Evolutionary conservation across 2,113 vertebrate species (phyloP), one percentile per base, ranked within the genome.

Genomic region (Rostratula benghalensis): DNA sequence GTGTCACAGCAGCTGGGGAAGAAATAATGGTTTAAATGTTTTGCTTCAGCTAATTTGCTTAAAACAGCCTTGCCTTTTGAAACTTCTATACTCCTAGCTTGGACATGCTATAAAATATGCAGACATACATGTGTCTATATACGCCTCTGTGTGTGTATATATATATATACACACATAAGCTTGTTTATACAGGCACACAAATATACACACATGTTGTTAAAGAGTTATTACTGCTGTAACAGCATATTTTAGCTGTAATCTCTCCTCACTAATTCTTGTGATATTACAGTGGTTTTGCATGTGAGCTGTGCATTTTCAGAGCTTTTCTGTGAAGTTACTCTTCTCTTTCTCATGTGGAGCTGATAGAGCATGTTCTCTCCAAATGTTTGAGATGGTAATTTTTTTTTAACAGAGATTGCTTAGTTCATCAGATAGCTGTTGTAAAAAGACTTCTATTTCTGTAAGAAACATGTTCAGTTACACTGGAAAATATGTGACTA

Each of bases 341-440:
- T 6, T 41, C 41, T n/a, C 31, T 82, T 53, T 28, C 39, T 59
- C 9, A 46, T 80, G 39, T 33, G 27, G 35, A 54, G 30, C 31
- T 60, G 75, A 11, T 48, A 75, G 74, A 57, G 45, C 14, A 27
- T 46, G 27, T 71, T 69, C 24, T 85, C 20, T 83, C 25, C 22
- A 35, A 77, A 53, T 74, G 59, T 39, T 94, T 82, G 33, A 79
- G 37, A 41, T 57, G 25, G 41, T 73, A 39, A 27, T 2, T 77
- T 33, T 79, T 79, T 85, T 81, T 46, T 39, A 83, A 16, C 28
- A 59, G 85, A 65, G 67, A 64, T 70, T 48, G 61, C 67, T 73
- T 83, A 80, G 70, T 51, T 89, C 45, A 86, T 89, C 84, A 93
- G 25, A 70, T 59, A 79, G 75, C 59, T 85, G 79, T 30, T 76